Conservation (phyloP, 2,888 invertebrate species). For the Chorisops tibialis region DNA sequence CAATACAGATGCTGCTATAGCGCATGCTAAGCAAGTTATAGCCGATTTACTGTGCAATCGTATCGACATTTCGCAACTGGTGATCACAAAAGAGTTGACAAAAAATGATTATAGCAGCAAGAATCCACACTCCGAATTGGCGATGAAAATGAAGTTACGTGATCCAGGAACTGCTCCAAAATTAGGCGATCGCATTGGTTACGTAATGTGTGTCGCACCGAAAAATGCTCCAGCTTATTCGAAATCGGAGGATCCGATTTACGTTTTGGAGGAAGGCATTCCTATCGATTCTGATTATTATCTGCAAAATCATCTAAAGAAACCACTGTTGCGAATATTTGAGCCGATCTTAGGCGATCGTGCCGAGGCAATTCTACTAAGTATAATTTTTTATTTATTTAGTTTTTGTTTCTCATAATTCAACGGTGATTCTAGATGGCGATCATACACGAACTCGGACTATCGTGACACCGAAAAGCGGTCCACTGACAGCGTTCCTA, state of each 20-base stretch:
- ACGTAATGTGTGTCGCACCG: slow-evolving; percentile 85
- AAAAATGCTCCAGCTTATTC: slow-evolving; percentile 94
- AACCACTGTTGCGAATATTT: slow-evolving; percentile 94
- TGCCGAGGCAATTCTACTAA: slow-evolving; percentile 86
- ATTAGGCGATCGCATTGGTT: slow-evolving; percentile 97
- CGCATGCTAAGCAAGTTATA: slow-evolving; percentile 83
- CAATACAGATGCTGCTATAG: slow-evolving; percentile 87
- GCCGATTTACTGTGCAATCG: slow-evolving; percentile 94
- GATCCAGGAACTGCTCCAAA: slow-evolving; percentile 98
- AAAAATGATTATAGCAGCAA: slow-evolving; percentile 95
- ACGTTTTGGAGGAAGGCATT: slow-evolving; percentile 94
- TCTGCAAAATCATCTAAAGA: slow-evolving; percentile 94
- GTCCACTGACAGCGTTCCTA: slow-evolving; percentile 90
- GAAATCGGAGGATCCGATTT: slow-evolving; percentile 98
- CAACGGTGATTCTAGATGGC: slow-evolving; percentile 55
- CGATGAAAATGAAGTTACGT: slow-evolving; percentile 93
- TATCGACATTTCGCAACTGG: slow-evolving; percentile 96
- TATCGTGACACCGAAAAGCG: slow-evolving; percentile 90
- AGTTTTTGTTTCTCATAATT: slow-evolving; percentile 21
- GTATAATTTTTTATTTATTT: slow-evolving; percentile 46
- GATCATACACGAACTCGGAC: slow-evolving; percentile 95
- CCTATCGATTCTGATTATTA: slow-evolving; percentile 98
- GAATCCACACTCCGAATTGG: slow-evolving; percentile 97
- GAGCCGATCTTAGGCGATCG: slow-evolving; percentile 92
- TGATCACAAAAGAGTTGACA: slow-evolving; percentile 93